Evolutionary conservation across 2,797 vertebrate genomes (phyloP).

Genomic region (Characodon lateralis): DNA sequence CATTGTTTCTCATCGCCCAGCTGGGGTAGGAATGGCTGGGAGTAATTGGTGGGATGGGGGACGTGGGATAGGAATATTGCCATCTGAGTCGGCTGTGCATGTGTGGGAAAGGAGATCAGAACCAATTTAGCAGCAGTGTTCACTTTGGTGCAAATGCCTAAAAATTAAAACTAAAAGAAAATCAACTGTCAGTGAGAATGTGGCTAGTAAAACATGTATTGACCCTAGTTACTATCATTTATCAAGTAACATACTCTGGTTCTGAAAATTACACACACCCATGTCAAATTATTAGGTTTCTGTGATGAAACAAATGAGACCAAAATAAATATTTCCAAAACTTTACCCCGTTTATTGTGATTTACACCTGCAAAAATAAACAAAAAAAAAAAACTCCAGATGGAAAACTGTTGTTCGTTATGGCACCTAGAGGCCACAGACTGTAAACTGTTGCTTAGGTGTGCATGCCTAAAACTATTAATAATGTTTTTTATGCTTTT

Average conservation of each 20-base stretch:
- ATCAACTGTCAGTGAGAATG: conserved; percentile 30
- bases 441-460: neutral
- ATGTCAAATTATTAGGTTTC: neutral
- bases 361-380: neutral
- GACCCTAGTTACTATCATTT: neutral
- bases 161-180: conserved; percentile 47
- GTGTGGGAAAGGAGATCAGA: conserved; percentile 52
- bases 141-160: conserved; percentile 26
- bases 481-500: neutral
- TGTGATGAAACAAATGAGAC: too few species aligned
- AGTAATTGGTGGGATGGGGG: conserved; percentile 68
- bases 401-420: too few species aligned
- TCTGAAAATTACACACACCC: neutral
- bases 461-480: neutral
- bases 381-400: too few species aligned
- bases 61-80: conserved; percentile 61
- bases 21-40: conserved; percentile 60
- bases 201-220: neutral
- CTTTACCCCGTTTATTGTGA: neutral
- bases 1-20: conserved; percentile 80
- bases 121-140: conserved; percentile 43
- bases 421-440: too few species aligned
- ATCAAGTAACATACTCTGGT: neutral
- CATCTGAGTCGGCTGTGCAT: conserved; percentile 48
- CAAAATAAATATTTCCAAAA: neutral